phyloP scores from a whole-genome alignment of 2,888 invertebrate species.

The Galeopsomyia nigrocyanea region DNA sequence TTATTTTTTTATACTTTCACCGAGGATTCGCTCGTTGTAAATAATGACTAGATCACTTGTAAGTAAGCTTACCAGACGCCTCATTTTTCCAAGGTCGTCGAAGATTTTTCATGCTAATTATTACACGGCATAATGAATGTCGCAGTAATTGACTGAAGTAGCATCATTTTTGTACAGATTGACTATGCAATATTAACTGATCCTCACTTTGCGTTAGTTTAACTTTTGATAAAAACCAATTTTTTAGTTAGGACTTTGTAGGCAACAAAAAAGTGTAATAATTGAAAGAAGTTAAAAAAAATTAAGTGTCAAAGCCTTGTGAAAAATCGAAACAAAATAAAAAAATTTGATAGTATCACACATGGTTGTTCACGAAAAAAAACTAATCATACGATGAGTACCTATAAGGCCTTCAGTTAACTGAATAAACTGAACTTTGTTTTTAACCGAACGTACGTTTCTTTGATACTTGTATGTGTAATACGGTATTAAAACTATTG shows the following conservation, averaged over 20 bases:
- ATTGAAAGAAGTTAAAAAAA: not conserved
- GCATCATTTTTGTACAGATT: constrained; percentile 16
- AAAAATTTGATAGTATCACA: no score
- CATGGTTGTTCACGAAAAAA: no score
- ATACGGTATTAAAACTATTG: no score
- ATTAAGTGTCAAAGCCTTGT: no score
- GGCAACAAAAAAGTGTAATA: constrained; percentile 8
- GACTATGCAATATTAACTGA: constrained; percentile 26
- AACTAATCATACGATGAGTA: no score
- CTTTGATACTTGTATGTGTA: no score
- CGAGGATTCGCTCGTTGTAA: constrained; percentile 35
- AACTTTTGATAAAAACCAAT: constrained; percentile 8
- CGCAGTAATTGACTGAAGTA: constrained; percentile 47
- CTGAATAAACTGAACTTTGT: no score
- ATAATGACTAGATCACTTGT: constrained; percentile 20
- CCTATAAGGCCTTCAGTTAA: no score
- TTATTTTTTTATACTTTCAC: constrained; percentile 41
- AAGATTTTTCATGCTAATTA: not conserved
- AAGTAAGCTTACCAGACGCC: constrained; percentile 13
- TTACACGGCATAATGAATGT: constrained; percentile 22
- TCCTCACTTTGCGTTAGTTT: constrained; percentile 20
- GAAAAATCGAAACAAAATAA: no score
- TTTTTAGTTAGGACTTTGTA: constrained; percentile 5
- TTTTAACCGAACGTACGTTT: no score
- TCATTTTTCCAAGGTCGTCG: constrained; percentile 15